These are phyloP conservation scores for Bibio marci DNA, from an alignment of 2,888 invertebrate genomes.

Conservation along the genomic window DNA sequence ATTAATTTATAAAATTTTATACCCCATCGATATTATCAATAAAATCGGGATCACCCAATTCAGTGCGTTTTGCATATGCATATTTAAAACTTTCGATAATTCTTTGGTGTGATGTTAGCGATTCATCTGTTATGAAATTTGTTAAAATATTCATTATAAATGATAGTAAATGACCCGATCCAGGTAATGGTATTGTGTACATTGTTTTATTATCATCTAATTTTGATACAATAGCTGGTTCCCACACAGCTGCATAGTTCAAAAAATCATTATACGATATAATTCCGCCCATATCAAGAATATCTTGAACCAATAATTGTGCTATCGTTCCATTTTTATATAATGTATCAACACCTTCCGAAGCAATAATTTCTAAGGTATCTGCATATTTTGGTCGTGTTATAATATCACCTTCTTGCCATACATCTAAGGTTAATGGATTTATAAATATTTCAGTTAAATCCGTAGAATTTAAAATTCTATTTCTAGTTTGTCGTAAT, in stretches of 20 bases:
- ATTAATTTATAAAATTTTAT: neutral
- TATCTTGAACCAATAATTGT: constrained; percentile 46
- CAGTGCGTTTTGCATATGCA: constrained; percentile 71
- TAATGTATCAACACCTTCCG: constrained; percentile 51
- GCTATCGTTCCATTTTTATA: constrained; percentile 61
- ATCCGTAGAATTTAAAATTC: constrained; percentile 40
- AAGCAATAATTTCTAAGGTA: constrained; percentile 50
- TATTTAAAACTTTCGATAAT: constrained; percentile 81
- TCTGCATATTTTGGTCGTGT: constrained; percentile 43
- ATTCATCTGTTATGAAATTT: constrained; percentile 19
- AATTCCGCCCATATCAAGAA: constrained; percentile 50
- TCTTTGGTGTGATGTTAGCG: constrained; percentile 44
- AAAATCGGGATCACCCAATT: constrained; percentile 55
- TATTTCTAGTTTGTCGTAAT: constrained; percentile 30
- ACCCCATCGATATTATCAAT: neutral
- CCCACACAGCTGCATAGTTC: constrained; percentile 46
- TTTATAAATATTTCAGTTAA: constrained; percentile 48
- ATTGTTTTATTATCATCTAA: constrained; percentile 43
- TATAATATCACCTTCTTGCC: constrained; percentile 39
- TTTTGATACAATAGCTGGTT: constrained; percentile 38
- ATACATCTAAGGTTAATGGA: constrained; percentile 33
- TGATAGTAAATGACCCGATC: constrained; percentile 62
- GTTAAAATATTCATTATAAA: constrained; percentile 68
- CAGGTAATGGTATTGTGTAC: constrained; percentile 65
- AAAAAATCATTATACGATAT: constrained; percentile 56